Conservation (phyloP, 2,888 invertebrate species). For the Rotaria sp. region DNA sequence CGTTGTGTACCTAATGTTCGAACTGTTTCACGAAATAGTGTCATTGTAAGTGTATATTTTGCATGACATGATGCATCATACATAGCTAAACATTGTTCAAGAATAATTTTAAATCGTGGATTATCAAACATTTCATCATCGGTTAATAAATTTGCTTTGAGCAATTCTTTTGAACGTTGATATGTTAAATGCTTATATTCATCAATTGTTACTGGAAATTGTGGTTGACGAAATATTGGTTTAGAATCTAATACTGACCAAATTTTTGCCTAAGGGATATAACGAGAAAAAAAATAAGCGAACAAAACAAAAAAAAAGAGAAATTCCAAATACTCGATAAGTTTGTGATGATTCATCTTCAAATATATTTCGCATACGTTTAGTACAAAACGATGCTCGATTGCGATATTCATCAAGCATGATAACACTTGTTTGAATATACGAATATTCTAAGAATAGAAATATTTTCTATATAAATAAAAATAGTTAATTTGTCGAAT, state of each 20-base stretch:
- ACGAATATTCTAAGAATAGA: neutral
- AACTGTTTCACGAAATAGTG: conserved; percentile 58
- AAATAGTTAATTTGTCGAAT: neutral
- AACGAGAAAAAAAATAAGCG: neutral
- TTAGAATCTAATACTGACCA: neutral
- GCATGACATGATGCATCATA: conserved; percentile 55
- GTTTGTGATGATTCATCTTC: neutral
- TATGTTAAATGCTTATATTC: conserved; percentile 43
- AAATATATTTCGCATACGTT: neutral
- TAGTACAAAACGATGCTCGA: neutral
- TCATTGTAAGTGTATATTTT: conserved; percentile 50
- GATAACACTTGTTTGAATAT: neutral
- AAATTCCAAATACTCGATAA: neutral
- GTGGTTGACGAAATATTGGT: conserved; percentile 8
- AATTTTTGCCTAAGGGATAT: neutral
- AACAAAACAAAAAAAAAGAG: neutral
- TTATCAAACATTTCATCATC: conserved; percentile 58
- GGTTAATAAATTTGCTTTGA: conserved; percentile 58
- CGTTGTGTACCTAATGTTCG: conserved; percentile 57
- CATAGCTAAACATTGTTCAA: conserved; percentile 50
- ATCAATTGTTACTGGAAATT: neutral
- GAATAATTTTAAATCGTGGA: conserved; percentile 50
- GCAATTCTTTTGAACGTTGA: conserved; percentile 64
- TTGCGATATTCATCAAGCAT: neutral
- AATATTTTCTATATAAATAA: too few species aligned